These are phyloP conservation scores for Drosophila pruinosa DNA, from an alignment of 1,140 invertebrate species.

Conservation along the genomic window DNA sequence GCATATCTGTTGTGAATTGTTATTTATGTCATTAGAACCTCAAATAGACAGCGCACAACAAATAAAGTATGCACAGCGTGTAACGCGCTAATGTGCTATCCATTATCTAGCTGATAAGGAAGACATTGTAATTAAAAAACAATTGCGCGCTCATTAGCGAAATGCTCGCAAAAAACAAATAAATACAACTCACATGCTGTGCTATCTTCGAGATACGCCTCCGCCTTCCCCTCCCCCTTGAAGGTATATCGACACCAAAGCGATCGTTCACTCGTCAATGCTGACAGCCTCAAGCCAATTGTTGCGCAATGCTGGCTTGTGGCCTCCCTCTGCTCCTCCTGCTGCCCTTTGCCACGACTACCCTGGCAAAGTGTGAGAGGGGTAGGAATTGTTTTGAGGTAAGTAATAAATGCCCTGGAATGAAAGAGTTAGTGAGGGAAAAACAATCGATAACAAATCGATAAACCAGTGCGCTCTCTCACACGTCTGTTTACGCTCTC, in stretches of 20 bases:
- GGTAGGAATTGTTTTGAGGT: background rate
- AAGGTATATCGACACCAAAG: background rate
- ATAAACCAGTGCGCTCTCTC: no score
- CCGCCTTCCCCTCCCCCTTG: background rate
- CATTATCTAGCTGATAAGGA: conserved; percentile 17
- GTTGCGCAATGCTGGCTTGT: conserved; percentile 49
- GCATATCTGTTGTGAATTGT: background rate
- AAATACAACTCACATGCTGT: background rate
- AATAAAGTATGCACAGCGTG: background rate
- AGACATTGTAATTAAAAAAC: conserved; percentile 34
- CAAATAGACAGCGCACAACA: background rate
- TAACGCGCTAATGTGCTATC: background rate
- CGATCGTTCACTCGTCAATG: conserved; percentile 31
- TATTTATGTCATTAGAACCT: background rate
- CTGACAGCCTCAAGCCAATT: conserved; percentile 29
- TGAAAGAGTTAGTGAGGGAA: background rate
- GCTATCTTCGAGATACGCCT: conserved; percentile 2
- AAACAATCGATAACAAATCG: no score
- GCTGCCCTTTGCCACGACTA: background rate
- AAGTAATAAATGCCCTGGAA: background rate
- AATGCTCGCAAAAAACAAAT: background rate
- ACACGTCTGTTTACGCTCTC: no score
- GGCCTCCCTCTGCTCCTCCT: conserved; percentile 5
- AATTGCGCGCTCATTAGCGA: conserved; percentile 24
- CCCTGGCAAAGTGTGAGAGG: background rate